Evolutionary conservation across 2,888 invertebrate genomes (phyloP).

Genomic region (Drosophila limbata): DNA sequence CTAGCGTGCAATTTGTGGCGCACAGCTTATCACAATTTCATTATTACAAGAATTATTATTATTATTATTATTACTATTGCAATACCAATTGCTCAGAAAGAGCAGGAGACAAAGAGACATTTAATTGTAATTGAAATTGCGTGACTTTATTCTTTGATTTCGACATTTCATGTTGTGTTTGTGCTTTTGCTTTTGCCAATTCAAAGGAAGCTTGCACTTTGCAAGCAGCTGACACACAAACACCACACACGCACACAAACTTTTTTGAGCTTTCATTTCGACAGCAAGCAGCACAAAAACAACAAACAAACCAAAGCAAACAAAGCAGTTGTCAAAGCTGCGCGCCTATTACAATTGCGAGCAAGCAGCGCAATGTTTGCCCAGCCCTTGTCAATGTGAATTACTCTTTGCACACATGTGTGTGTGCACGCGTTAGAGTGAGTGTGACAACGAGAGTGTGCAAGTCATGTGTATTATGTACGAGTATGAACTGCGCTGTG

Average conservation of each 20-base stretch:
- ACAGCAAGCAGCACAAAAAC: conserved; percentile 24
- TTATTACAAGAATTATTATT: conserved; percentile 74
- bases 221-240: conserved; percentile 44
- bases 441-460: conserved; percentile 3
- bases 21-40: conserved; percentile 79
- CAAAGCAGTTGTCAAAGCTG: conserved; percentile 45
- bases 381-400: conserved; percentile 65
- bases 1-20: conserved; percentile 79
- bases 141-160: conserved; percentile 79
- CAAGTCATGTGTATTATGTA: neutral
- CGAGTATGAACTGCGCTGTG: conserved; percentile 22
- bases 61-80: conserved; percentile 56
- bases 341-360: conserved; percentile 67
- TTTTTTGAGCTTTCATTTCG: conserved; percentile 60
- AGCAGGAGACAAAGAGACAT: neutral
- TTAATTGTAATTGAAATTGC: conserved; percentile 76
- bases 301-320: conserved; percentile 31
- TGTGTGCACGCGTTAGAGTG: neutral
- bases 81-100: conserved; percentile 36
- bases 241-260: conserved; percentile 39
- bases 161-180: conserved; percentile 43
- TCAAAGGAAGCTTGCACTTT: conserved; percentile 50
- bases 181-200: conserved; percentile 36
- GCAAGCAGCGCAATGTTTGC: conserved; percentile 77
- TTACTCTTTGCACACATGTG: conserved; percentile 1